phyloP scores from a whole-genome alignment of 2,113 vertebrate genomes.

The Dolichotis patagonum region DNA sequence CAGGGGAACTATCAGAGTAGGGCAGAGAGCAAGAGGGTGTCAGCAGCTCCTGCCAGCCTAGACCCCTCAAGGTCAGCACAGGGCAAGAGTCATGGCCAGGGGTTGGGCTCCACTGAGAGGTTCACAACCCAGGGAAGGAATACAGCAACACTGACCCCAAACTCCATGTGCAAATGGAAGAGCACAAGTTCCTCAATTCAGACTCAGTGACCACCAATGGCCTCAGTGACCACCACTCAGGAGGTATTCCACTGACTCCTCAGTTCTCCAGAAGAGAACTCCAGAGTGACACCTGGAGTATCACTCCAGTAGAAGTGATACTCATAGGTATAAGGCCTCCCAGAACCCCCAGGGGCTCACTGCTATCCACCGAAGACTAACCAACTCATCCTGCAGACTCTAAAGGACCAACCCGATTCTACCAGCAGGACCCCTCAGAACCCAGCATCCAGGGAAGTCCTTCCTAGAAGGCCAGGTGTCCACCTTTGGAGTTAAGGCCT shows the following conservation, averaged over 20 bases:
- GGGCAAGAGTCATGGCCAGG: background rate
- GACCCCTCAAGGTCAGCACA: background rate
- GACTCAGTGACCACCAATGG: background rate
- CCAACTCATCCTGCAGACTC: background rate
- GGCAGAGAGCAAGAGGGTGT: background rate
- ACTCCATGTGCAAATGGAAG: background rate
- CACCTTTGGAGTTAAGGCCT: background rate
- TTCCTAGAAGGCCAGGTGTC: background rate
- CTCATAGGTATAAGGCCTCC: background rate
- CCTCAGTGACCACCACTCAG: background rate
- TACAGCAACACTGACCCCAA: background rate
- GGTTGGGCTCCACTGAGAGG: background rate
- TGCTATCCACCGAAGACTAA: background rate
- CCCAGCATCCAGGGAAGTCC: background rate
- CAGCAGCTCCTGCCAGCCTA: background rate
- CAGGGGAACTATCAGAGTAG: background rate
- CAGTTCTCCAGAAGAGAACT: background rate
- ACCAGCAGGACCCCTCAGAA: background rate
- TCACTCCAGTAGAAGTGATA: background rate
- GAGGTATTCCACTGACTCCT: background rate
- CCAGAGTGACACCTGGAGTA: too few relatives aligned
- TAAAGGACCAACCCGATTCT: background rate
- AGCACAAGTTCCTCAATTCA: accelerated
- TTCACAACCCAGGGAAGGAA: background rate
- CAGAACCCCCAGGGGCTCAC: background rate